These are phyloP conservation scores for Porites lobata DNA, from an alignment of 92 coral and sea anemone genomes.

Conservation along the genomic window DNA sequence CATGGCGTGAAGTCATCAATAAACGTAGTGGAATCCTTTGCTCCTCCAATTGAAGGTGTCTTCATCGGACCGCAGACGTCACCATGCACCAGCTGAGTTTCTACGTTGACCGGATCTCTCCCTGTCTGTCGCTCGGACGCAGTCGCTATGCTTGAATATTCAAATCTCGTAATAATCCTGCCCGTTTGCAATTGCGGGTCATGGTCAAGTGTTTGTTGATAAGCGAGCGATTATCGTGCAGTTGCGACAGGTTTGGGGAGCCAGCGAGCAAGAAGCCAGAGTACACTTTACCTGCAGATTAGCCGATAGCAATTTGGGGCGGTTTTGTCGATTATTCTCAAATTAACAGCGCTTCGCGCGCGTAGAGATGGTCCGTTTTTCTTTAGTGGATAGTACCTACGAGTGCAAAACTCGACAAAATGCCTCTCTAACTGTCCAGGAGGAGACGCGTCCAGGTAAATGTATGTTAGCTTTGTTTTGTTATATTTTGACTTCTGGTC, in stretches of 20 bases:
- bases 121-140: slow-evolving; percentile 35
- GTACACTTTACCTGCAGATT: slow-evolving; percentile 23
- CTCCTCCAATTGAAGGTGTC: slow-evolving; percentile 47
- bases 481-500: slow-evolving; percentile 17
- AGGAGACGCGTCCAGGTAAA: no score
- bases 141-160: no score
- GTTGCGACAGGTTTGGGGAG: no score
- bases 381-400: no score
- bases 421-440: no score
- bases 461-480: background rate
- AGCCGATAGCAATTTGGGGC: slow-evolving; percentile 17
- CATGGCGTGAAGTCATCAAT: slow-evolving; percentile 53
- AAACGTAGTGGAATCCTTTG: slow-evolving; percentile 57
- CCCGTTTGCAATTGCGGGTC: slow-evolving; percentile 15
- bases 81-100: slow-evolving; percentile 63
- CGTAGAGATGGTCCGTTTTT: no score
- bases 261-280: no score
- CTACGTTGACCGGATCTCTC: slow-evolving; percentile 53
- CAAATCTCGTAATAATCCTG: no score
- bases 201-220: slow-evolving; percentile 49
- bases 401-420: no score
- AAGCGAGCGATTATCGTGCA: background rate
- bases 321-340: no score
- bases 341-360: no score
- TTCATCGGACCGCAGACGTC: slow-evolving; percentile 62